Base-by-base conservation (phyloP, 2,888 invertebrate species). In the Siphlonurus alternatus region DNA sequence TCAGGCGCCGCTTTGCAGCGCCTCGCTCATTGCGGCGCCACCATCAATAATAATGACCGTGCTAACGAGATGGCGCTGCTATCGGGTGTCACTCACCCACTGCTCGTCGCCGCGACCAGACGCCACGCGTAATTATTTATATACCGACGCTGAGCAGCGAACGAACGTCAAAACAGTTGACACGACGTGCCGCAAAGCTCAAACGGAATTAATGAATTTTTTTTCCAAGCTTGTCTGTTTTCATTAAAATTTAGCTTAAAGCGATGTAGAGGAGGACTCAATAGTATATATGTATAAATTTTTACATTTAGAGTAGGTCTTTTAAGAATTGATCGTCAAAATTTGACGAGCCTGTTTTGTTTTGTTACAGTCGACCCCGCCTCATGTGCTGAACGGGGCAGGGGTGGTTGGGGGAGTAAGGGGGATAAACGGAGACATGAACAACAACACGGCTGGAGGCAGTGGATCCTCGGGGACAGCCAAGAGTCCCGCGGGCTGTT, bases 391-490 rank as follows among this genome's bases (percentile, higher is more conserved):
- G 56, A 56, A n/a, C n/a, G 61, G 60, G 0, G 38, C 72, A 74
- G 62, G 72, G 72, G 2, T 69, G 73, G 59, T 72, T 72, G 73
- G 78, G 65, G n/a, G 68, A 67, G 23, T 73, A 75, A 20, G 63
- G 20, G 63, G 54, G 18, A 59, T 51, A 2, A 56, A 59, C 63
- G 84, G 84, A n/a, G 85, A 84, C 73, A 75, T 83, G 69, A 84
- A 84, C 78, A 85, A 85, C 77, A 85, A 84, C 76, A 84, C 83
- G 83, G 82, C 83, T 20, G 56, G 56, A 20, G 20, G 56, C n/a
- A 56, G n/a, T 20, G 56, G 56, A n/a, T n/a, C 19, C n/a, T n/a
- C 19, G 7, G n/a, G 19, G 53, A n/a, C 53, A n/a, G 53, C 53
- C n/a, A 56, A 56, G 56, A 56, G 56, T 56, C 56, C 56, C 20